Conservation (phyloP, 2,888 invertebrate genomes). For the Leucophenga maculata region DNA sequence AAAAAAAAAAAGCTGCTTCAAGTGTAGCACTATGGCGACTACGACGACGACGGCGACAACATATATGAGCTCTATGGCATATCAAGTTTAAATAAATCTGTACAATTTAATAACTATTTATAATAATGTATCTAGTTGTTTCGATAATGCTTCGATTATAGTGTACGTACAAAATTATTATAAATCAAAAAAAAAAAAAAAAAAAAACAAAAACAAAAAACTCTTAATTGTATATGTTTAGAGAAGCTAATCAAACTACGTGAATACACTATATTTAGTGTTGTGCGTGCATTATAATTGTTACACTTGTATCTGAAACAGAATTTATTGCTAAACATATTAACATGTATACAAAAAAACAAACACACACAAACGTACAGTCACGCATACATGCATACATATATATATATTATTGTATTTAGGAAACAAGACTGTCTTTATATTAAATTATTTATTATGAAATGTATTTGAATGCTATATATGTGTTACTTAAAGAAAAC, state of each 20-base stretch:
- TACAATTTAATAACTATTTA: too few relatives aligned
- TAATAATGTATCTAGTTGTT: too few relatives aligned
- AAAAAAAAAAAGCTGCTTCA: too few relatives aligned
- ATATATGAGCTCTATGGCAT: too few relatives aligned
- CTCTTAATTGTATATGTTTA: background rate
- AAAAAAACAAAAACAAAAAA: background rate
- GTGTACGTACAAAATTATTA: too few relatives aligned
- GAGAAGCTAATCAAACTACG: background rate
- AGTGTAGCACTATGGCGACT: too few relatives aligned
- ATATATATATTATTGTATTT: constrained; percentile 39
- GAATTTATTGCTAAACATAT: background rate
- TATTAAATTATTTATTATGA: too few relatives aligned
- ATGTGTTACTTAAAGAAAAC: constrained; percentile 8
- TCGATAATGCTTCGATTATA: too few relatives aligned
- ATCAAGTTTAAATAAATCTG: too few relatives aligned
- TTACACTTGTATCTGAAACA: background rate
- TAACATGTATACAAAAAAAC: constrained; percentile 1
- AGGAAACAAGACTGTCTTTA: constrained; percentile 63
- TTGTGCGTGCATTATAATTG: background rate
- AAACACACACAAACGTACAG: constrained; percentile 29
- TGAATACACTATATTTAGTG: background rate
- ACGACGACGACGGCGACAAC: too few relatives aligned
- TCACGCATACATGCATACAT: constrained; percentile 44
- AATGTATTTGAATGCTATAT: constrained; percentile 43
- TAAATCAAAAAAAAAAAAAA: background rate